Base-by-base conservation (phyloP, 2,113 vertebrate genomes). In the Delphinapterus leucas region DNA sequence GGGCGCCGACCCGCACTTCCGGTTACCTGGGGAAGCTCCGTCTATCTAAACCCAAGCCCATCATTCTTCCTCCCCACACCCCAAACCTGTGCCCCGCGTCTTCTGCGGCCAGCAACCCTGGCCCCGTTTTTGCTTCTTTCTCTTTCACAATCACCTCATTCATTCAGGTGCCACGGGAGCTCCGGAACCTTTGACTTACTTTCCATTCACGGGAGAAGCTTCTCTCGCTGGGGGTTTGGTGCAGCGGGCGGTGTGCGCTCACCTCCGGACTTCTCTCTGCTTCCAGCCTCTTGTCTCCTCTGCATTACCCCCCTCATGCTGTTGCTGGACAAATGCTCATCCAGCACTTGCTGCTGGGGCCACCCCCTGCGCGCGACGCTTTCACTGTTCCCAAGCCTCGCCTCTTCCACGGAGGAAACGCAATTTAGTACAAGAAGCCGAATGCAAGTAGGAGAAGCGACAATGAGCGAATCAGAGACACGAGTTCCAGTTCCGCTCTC, bases 121-220 rank as follows among this genome's bases (percentile, higher is more conserved):
- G 58, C 17, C 81, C 65, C 70, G 61, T n/a, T 1, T 47, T 25
- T 12, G 21, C 65, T 83, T 74, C 83, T 33, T 65, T 81, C 58
- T 68, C 65, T 79, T 92, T 63, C 65, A 88, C 65, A 88, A 23
- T 33, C 77, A 36, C 26, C 71, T 90, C 88, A 31, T 94, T 93
- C 86, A 76, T 47, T 90, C 79, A 67, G 67, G 84, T 77, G 81
- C 60, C 28, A 44, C 1, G 0, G 85, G 15, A 60, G 81, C 65
- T 60, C 3, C 63, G 28, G 23, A n/a, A 60, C 74, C 91, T 85
- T 49, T 84, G 44, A 65, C 88, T 84, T 49, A 74, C 70, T 97
- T 97, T 84, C 76, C 41, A 53, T 70, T 87, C 49, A 80, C 61
- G 80, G 90, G 44, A 63, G 86, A 49, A 1, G 14, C 47, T 65